These are phyloP conservation scores for Calliphora vomitoria DNA, from an alignment of 2,888 invertebrate genomes.

Conservation along the genomic window DNA sequence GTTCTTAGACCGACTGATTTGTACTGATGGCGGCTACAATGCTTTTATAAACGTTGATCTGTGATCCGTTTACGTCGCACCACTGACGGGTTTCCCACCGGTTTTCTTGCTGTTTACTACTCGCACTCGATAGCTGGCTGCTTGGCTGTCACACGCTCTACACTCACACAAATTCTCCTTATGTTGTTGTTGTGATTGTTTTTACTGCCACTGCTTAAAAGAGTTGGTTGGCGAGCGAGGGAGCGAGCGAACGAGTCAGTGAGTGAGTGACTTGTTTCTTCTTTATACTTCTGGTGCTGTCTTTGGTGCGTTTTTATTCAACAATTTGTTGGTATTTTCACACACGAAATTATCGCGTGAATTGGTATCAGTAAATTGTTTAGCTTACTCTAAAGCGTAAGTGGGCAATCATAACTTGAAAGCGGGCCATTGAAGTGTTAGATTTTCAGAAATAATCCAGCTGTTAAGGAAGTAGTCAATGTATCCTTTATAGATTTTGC, in stretches of 20 bases:
- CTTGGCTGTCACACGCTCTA: constrained; percentile 43
- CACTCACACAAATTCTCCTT: constrained; percentile 37
- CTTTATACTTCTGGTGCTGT: constrained; percentile 41
- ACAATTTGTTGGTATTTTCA: constrained; percentile 47
- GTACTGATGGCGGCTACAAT: constrained; percentile 79
- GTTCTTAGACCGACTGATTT: constrained; percentile 82
- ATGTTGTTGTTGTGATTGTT: not conserved
- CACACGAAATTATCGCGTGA: constrained; percentile 71
- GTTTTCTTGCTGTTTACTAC: constrained; percentile 30
- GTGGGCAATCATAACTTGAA: constrained; percentile 1
- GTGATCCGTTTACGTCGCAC: constrained; percentile 72
- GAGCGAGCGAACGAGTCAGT: constrained; percentile 16
- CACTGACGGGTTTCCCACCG: constrained; percentile 48
- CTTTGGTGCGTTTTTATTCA: constrained; percentile 50
- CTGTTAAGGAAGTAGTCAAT: too few species aligned
- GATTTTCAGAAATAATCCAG: too few species aligned
- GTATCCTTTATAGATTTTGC: too few species aligned
- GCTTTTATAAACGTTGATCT: constrained; percentile 82
- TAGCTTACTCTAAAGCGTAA: constrained; percentile 1
- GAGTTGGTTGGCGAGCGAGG: not conserved
- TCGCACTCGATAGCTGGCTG: constrained; percentile 37
- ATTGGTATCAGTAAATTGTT: constrained; percentile 62
- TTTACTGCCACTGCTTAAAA: not conserved
- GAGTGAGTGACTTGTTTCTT: constrained; percentile 52
- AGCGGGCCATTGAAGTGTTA: constrained; percentile 7